These are phyloP conservation scores for Furnarius figulus DNA, from an alignment of 2,113 vertebrate species.

Conservation along the genomic window DNA sequence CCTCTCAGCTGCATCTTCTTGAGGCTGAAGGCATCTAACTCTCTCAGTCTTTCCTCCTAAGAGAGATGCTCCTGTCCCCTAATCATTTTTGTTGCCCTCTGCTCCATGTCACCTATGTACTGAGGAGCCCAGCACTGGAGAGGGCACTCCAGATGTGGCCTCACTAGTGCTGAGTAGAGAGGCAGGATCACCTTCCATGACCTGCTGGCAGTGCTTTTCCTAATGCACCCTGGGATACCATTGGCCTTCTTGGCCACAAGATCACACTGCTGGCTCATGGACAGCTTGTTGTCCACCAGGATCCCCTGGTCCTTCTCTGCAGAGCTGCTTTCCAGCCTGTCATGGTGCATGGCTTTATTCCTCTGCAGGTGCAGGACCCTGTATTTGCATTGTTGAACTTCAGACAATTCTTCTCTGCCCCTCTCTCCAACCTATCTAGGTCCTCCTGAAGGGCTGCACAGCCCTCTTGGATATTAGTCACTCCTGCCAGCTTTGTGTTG, in stretches of 20 bases:
- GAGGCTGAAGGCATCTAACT: not conserved
- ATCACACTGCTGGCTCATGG: not conserved
- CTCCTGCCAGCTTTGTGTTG: not conserved
- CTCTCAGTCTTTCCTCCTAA: rapidly evolving
- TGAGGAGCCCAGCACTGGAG: not conserved
- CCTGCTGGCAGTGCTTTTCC: not conserved
- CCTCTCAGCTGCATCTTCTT: not conserved
- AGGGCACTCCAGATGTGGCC: not conserved
- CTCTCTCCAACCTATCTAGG: not conserved
- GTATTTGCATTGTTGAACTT: not conserved
- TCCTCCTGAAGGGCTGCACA: not conserved
- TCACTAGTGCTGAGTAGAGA: not conserved
- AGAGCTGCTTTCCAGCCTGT: not conserved
- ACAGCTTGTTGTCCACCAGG: not conserved
- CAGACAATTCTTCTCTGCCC: not conserved
- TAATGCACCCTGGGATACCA: not conserved
- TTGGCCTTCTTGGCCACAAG: not conserved
- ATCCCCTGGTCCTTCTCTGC: not conserved
- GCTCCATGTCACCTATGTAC: not conserved
- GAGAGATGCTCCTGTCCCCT: not conserved
- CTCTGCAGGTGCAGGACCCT: not conserved
- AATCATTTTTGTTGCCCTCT: too few relatives aligned
- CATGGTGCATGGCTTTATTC: not conserved
- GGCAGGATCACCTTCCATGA: not conserved
- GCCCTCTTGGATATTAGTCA: not conserved